phyloP scores from a whole-genome alignment of 2,888 invertebrate species.

The Athetis lepigone region DNA sequence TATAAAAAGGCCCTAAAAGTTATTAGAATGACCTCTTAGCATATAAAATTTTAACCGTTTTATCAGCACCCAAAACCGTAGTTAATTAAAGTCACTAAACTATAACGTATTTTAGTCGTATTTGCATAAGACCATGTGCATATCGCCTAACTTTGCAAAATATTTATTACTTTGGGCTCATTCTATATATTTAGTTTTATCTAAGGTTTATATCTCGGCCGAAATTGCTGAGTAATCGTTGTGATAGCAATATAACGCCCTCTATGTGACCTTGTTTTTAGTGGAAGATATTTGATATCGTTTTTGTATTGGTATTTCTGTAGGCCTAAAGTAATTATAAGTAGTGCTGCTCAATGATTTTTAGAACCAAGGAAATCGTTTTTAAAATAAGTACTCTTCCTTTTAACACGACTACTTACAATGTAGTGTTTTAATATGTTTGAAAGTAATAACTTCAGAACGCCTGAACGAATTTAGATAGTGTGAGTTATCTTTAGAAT shows the following conservation, averaged over 20 bases:
- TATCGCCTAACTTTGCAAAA: conserved; percentile 18
- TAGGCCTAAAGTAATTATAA: too few species aligned
- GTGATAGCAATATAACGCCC: conserved; percentile 14
- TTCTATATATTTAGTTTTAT: conserved; percentile 40
- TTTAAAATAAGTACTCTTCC: too few species aligned
- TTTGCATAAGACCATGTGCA: conserved; percentile 19
- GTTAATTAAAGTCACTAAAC: background rate
- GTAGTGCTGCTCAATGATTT: too few species aligned
- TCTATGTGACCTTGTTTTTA: conserved; percentile 28
- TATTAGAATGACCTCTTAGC: too few species aligned
- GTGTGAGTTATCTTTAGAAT: too few species aligned
- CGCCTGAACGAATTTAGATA: too few species aligned
- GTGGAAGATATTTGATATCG: background rate
- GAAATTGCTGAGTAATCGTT: conserved; percentile 28
- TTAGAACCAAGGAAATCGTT: too few species aligned
- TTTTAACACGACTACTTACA: too few species aligned
- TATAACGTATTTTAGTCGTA: conserved; percentile 4
- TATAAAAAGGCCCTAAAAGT: too few species aligned
- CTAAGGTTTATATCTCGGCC: conserved; percentile 24
- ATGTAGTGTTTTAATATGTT: too few species aligned
- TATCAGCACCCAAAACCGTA: conserved; percentile 10
- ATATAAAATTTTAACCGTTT: conserved; percentile 1
- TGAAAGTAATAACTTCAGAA: too few species aligned
- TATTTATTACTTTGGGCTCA: conserved; percentile 32
- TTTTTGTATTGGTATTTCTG: background rate